Evolutionary conservation across 1,140 invertebrate genomes (phyloP).

Genomic region (Halesus radiatus): DNA sequence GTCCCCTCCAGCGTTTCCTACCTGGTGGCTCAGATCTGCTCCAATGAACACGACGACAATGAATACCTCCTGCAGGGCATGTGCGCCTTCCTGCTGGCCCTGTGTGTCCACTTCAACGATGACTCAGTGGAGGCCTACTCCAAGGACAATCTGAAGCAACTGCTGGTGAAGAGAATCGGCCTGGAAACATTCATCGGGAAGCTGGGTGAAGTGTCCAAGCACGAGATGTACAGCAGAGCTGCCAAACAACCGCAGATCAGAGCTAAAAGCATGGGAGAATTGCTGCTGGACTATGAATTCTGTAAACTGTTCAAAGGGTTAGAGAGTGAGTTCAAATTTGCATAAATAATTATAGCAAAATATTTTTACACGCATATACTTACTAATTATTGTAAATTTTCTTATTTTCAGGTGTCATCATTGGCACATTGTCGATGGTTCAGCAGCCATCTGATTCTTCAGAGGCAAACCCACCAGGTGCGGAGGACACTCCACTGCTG

Average conservation of each 20-base stretch:
- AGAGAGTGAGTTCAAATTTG: conserved; percentile 12
- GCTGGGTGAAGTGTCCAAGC: conserved; percentile 87
- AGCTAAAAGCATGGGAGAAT: conserved; percentile 81
- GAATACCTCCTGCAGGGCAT: conserved; percentile 91
- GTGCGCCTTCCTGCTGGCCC: conserved; percentile 93
- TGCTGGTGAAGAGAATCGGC: conserved; percentile 93
- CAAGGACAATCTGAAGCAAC: conserved; percentile 83
- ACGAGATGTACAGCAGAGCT: conserved; percentile 92
- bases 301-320: conserved; percentile 86
- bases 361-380: too few relatives aligned
- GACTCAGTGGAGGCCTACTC: conserved; percentile 85
- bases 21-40: conserved; percentile 83
- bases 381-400: too few relatives aligned
- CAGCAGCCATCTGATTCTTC: conserved; percentile 26
- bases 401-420: conserved; percentile 7
- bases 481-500: conserved; percentile 46
- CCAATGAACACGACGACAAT: conserved; percentile 87
- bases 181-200: conserved; percentile 91
- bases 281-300: conserved; percentile 96
- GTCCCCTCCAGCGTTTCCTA: conserved; percentile 91
- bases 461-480: conserved; percentile 22
- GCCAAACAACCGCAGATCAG: conserved; percentile 93
- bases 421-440: conserved; percentile 28
- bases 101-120: conserved; percentile 95
- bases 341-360: too few relatives aligned